These are phyloP conservation scores for Xestia ashworthii DNA, from an alignment of 2,888 invertebrate genomes.

Conservation along the genomic window DNA sequence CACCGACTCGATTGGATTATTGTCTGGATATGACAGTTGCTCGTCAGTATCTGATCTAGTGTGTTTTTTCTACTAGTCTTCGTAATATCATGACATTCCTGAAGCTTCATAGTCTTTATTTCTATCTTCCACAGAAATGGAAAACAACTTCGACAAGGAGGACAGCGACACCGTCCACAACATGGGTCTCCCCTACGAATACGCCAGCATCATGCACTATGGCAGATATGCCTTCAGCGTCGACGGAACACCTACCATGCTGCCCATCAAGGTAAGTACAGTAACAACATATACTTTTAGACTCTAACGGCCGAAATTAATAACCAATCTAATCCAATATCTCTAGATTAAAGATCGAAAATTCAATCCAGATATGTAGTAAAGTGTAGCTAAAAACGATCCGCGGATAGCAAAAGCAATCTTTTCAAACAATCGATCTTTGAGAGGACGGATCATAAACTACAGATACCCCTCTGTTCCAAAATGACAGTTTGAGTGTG, in stretches of 20 bases:
- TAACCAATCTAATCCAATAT: too few species aligned
- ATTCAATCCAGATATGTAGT: too few species aligned
- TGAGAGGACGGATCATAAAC: too few species aligned
- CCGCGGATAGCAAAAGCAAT: too few species aligned
- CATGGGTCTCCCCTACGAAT: conserved; percentile 91
- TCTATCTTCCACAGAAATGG: conserved; percentile 65
- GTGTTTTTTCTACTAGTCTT: background rate
- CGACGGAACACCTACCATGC: conserved; percentile 91
- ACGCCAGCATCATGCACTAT: conserved; percentile 93
- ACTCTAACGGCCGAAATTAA: too few species aligned
- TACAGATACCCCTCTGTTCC: too few species aligned
- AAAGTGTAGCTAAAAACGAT: too few species aligned
- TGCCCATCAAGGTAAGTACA: conserved; percentile 79
- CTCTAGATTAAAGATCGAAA: too few species aligned
- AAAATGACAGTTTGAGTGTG: too few species aligned
- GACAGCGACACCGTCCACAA: conserved; percentile 87
- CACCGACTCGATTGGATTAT: background rate
- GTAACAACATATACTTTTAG: background rate
- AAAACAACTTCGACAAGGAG: conserved; percentile 88
- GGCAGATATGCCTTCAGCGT: conserved; percentile 91
- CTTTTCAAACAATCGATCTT: too few species aligned
- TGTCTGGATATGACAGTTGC: background rate
- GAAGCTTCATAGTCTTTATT: background rate
- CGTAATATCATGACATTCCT: background rate
- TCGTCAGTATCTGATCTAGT: background rate